A percentile compares a stretch with the other conserved stretches of the same genome.
phyloP scores from a whole-genome alignment of 2,888 invertebrate genomes.

The Tridacna crocea region DNA sequence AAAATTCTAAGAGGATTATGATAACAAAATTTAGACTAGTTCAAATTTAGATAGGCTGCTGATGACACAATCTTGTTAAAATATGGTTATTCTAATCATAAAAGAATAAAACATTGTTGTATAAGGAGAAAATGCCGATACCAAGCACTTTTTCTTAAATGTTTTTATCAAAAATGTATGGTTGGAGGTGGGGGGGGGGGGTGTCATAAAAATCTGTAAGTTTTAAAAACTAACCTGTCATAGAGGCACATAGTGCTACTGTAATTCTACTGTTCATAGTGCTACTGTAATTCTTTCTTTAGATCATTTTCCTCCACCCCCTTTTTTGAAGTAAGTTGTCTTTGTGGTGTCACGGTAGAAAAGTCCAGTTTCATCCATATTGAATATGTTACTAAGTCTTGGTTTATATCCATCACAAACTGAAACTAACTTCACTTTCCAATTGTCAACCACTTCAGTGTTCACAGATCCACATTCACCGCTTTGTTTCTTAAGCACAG shows the following conservation, averaged over 20 bases:
- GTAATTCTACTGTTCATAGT: too few species aligned
- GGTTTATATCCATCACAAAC: constrained; percentile 33
- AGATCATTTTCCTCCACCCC: too few species aligned
- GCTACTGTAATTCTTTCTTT: too few species aligned
- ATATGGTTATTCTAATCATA: too few species aligned
- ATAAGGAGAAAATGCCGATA: neutral
- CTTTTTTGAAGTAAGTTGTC: constrained; percentile 8
- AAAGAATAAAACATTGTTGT: neutral
- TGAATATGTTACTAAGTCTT: constrained; percentile 50
- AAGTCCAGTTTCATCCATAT: constrained; percentile 25
- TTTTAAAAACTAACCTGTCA: constrained; percentile 38
- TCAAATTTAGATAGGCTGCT: too few species aligned
- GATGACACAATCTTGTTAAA: too few species aligned
- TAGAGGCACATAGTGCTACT: constrained; percentile 17
- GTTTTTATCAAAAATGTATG: too few species aligned
- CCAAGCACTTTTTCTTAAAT: neutral
- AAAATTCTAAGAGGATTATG: too few species aligned
- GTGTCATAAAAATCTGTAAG: too few species aligned
- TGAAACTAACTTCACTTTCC: constrained; percentile 8
- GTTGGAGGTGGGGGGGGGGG: too few species aligned
- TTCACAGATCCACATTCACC: constrained; percentile 44
- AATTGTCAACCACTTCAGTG: neutral
- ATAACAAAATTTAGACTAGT: too few species aligned
- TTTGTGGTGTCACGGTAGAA: constrained; percentile 42
- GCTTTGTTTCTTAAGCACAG: constrained; percentile 26